phyloP scores from a whole-genome alignment of 2,888 invertebrate species.

The Amphimallon solstitiale region DNA sequence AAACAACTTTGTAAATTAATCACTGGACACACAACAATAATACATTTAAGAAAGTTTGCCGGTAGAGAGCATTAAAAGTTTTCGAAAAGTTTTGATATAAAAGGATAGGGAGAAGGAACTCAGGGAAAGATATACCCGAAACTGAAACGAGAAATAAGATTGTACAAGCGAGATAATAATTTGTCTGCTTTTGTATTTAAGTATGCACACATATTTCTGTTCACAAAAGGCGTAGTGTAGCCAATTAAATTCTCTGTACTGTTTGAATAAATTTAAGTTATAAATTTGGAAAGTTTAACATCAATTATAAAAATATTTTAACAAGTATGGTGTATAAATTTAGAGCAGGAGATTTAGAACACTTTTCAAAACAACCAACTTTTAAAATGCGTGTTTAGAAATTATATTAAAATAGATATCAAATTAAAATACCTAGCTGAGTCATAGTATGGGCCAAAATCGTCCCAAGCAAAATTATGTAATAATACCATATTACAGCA shows the following conservation, averaged over 20 bases:
- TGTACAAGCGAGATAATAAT: background rate
- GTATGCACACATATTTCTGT: background rate
- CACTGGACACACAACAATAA: constrained; percentile 38
- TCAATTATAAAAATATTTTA: no score
- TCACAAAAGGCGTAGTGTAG: background rate
- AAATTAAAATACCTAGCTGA: no score
- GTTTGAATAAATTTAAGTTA: no score
- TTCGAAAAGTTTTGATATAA: constrained; percentile 20
- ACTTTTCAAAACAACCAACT: no score
- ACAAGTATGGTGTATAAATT: no score
- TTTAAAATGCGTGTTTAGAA: no score
- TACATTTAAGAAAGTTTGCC: constrained; percentile 35
- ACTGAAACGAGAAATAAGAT: constrained; percentile 14
- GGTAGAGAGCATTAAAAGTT: constrained; percentile 31
- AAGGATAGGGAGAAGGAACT: constrained; percentile 8
- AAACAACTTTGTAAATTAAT: constrained; percentile 39
- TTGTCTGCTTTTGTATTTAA: background rate
- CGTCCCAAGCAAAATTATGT: no score
- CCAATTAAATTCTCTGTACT: background rate
- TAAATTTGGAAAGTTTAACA: background rate
- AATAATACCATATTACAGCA: no score
- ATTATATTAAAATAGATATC: no score
- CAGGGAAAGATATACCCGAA: constrained; percentile 14
- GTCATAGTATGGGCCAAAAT: no score
- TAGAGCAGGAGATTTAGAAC: no score